Base-by-base conservation (phyloP, 2,888 invertebrate genomes). In the Aleiodes leptofemur region DNA sequence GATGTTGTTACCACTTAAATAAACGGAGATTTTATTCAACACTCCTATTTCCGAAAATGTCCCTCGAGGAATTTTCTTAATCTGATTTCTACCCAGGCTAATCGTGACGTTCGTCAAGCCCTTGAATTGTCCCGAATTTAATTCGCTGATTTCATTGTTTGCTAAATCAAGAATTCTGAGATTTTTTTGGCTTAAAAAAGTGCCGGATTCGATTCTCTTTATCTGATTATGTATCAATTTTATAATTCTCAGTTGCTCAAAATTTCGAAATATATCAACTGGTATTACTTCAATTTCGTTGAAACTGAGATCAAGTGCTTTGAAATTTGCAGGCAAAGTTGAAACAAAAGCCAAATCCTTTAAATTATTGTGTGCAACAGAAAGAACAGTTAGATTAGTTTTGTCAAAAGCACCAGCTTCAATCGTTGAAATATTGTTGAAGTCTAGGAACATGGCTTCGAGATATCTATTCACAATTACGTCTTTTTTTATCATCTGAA, bases 1-100 rank as follows among this genome's bases (percentile, higher is more conserved):
- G 69, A 91, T 90, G 48, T 83, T 80, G 69, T 91, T 91, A 71
- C 88, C 84, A 78, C 90, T 89, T 51, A 91, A 77, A 74, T 43
- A 90, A 86, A 31, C 91, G 80, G 53, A 88, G 87, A 61, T 9
- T 88, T 87, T 59, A 91, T 78, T 68, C 78, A 73, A 7, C 1
- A 3, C 6, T 84, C 87, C 83, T 31, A 90, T 77, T 79, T 86
- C 84, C n/a, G 82, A 82, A 76, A 91, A 90, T 16, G 85, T 84
- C 31, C 86, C 83, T 11, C 85, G 85, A 1, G 87, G 86, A 51
- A 91, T 80, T 66, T 82, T 87, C 23, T 82, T 80, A 14, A 91
- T 79, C n/a, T 86, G 83, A 79, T 91, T 91, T 76, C 85, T 79
- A 56, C 86, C 89, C 13, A 91, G 77, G 79, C 90, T 89, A 9